Evolutionary conservation across 2,113 vertebrate genomes (phyloP).

Genomic region (Amblyornis subalaris): DNA sequence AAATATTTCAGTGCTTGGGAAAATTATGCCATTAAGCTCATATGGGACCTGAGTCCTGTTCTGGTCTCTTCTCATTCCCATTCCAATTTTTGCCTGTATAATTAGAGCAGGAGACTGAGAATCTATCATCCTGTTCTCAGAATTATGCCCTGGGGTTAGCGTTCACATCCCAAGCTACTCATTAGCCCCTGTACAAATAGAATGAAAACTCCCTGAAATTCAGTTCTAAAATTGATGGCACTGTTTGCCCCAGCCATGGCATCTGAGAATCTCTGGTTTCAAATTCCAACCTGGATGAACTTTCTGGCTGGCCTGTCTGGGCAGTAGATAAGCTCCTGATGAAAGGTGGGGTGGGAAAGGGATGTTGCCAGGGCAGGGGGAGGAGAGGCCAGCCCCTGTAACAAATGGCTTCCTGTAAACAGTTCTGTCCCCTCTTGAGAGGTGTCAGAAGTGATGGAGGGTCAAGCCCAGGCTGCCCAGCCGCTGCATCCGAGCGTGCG

Average conservation of each 20-base stretch:
- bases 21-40: background rate
- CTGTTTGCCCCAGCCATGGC: background rate
- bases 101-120: conserved; percentile 5
- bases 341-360: conserved; percentile 35
- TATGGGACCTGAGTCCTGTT: background rate
- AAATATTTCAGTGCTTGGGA: background rate
- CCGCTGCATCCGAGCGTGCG: accelerated
- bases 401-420: conserved; percentile 56
- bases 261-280: conserved; percentile 28
- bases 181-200: conserved; percentile 25
- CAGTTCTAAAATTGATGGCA: background rate
- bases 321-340: background rate
- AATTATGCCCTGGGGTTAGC: conserved; percentile 18
- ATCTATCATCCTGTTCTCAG: conserved; percentile 4
- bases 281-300: conserved; percentile 25
- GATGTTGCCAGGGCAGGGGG: accelerated
- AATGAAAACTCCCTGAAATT: conserved; percentile 1
- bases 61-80: background rate
- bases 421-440: conserved; percentile 1
- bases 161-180: conserved; percentile 26
- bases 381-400: background rate
- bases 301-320: background rate
- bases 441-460: background rate
- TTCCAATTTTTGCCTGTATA: conserved; percentile 21
- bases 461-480: background rate